These are phyloP conservation scores for Pygathrix nemaeus DNA, from an alignment of 2,113 vertebrate genomes.

Conservation along the genomic window DNA sequence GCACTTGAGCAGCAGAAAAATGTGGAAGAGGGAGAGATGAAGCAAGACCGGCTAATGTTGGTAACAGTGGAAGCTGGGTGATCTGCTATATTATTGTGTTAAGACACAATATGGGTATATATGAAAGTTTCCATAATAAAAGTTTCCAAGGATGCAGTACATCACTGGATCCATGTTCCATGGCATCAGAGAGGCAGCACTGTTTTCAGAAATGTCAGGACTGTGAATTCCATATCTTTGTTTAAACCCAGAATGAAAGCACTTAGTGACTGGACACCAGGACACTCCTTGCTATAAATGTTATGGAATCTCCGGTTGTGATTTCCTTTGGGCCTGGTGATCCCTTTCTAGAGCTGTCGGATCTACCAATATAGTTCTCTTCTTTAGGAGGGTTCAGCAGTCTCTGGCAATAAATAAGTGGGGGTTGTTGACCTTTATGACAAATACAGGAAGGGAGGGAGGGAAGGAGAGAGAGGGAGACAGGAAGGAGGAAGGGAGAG, in stretches of 20 bases:
- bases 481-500: not conserved
- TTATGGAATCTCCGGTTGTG: not conserved
- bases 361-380: too few relatives aligned
- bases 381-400: not conserved
- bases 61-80: not conserved
- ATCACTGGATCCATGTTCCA: not conserved
- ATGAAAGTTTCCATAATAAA: not conserved
- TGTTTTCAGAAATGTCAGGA: not conserved
- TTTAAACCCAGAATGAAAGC: not conserved
- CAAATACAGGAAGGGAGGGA: not conserved
- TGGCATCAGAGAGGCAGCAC: not conserved
- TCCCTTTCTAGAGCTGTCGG: not conserved
- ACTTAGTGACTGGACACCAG: not conserved
- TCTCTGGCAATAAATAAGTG: not conserved
- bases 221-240: not conserved
- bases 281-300: not conserved
- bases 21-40: not conserved
- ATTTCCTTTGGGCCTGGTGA: not conserved
- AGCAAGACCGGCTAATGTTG: not conserved
- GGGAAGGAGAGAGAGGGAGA: not conserved
- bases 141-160: not conserved
- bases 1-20: not conserved
- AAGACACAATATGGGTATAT: not conserved
- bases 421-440: not conserved
- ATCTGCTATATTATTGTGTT: not conserved